Base-by-base conservation (phyloP, 2,113 vertebrate species). In the Neolamprologus modestus region DNA sequence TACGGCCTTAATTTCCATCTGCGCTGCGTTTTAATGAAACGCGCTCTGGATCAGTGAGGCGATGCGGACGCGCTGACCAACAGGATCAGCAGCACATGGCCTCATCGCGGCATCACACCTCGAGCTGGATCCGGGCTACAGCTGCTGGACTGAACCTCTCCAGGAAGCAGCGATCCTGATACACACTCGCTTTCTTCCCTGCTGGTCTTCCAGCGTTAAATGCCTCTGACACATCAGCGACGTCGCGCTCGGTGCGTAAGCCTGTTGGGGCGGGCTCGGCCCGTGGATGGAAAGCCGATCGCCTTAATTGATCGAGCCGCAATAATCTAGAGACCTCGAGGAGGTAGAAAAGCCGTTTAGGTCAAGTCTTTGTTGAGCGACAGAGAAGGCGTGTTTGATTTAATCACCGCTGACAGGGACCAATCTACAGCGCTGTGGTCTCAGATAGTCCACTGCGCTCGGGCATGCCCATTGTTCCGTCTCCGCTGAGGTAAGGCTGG, bases 401-500 rank as follows among this genome's bases (percentile, higher is more conserved):
- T 10, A 92, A 95, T 92, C 91, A 93, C 33, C 79, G 11, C 87
- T 16, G 47, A 3, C 24, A 24, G 82, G 45, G 17, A 37, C 13
- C 42, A 33, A 26, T 35, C 8, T 21, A 6, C 26, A 59, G 73
- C 19, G 6, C 28, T 19, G 61, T 81, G 87, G 66, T 42, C 59
- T 2, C 1, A 19, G 86, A 83, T 6, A 28, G 88, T 71, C 93
- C 93, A 87, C 89, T 88, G 93, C 89, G 91, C 84, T 42, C 50
- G 53, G 83, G 68, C 89, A 89, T 88, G 35, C 90, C 93, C 87
- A 94, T 95, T 95, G 94, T 95, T 94, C 92, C 86, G 90, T 31
- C 82, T 81, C 35, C 21, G 78, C 84, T 55, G 85, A 92, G 93
- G 88, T 92, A 84, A 73, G 91, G 63, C 88, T 7, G 71, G n/a